Conservation (phyloP, 2,888 invertebrate genomes). For the Baronia brevicornis region DNA sequence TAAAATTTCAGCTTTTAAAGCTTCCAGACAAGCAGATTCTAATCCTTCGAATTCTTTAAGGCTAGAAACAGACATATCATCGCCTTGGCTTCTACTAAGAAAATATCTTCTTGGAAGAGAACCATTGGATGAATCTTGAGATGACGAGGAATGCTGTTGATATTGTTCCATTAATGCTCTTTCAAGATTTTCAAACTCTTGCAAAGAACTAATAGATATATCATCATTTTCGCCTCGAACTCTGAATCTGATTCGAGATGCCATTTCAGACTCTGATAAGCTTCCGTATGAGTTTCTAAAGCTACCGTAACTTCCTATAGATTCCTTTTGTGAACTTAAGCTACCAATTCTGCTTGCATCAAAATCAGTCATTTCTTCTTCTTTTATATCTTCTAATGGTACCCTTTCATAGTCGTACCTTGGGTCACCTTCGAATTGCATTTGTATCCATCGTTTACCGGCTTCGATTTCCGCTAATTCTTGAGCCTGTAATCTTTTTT, state of each 20-base stretch:
- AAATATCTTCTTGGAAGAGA: slow-evolving; percentile 84
- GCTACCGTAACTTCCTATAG: slow-evolving; percentile 86
- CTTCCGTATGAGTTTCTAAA: slow-evolving; percentile 93
- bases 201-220: slow-evolving; percentile 92
- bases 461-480: slow-evolving; percentile 78
- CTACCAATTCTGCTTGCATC: slow-evolving; percentile 87
- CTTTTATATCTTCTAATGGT: slow-evolving; percentile 92
- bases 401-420: slow-evolving; percentile 88
- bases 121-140: slow-evolving; percentile 90
- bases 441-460: slow-evolving; percentile 92
- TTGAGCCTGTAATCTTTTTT: slow-evolving; percentile 66
- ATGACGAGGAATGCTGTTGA: slow-evolving; percentile 82
- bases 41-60: slow-evolving; percentile 94
- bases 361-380: slow-evolving; percentile 92
- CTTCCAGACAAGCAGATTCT: slow-evolving; percentile 91
- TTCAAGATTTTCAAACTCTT: slow-evolving; percentile 95
- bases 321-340: slow-evolving; percentile 84
- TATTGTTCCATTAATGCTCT: slow-evolving; percentile 88
- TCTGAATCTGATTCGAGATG: slow-evolving; percentile 88
- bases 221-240: slow-evolving; percentile 93
- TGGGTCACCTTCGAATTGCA: slow-evolving; percentile 88
- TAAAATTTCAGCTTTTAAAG: slow-evolving; percentile 86
- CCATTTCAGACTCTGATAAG: slow-evolving; percentile 92
- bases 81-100: slow-evolving; percentile 84
- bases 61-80: slow-evolving; percentile 90